Conservation (phyloP, 2,113 vertebrate genomes). For the Gracilinanus agilis region DNA sequence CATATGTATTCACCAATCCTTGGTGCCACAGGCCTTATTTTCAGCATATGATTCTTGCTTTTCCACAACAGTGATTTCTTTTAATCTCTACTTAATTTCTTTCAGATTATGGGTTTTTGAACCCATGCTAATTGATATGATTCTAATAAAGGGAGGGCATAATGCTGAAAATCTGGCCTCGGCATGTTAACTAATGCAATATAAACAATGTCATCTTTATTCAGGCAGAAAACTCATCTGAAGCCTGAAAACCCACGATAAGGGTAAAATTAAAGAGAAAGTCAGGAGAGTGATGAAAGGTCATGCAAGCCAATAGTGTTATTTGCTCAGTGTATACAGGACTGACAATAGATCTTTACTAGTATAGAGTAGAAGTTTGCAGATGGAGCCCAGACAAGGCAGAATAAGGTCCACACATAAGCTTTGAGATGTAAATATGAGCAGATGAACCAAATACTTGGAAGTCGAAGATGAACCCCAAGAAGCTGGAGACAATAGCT, state of each 20-base stretch:
- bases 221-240: not conserved
- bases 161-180: constrained; percentile 58
- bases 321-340: not conserved
- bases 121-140: constrained; percentile 57
- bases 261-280: not conserved
- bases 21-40: constrained; percentile 42
- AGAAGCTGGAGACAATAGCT: not conserved
- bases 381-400: constrained; percentile 23
- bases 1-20: not conserved
- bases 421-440: constrained; percentile 2
- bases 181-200: constrained; percentile 35
- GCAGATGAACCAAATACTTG: not conserved
- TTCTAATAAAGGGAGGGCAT: constrained; percentile 40
- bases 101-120: constrained; percentile 25
- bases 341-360: not conserved
- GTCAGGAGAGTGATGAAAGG: not conserved
- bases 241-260: constrained; percentile 5
- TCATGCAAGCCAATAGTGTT: not conserved
- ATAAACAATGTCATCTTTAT: constrained; percentile 34
- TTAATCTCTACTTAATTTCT: constrained; percentile 57
- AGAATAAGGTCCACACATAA: not conserved
- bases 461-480: not conserved
- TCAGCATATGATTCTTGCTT: constrained; percentile 47
- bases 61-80: constrained; percentile 36
- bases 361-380: not conserved